Evolutionary conservation across 1,140 invertebrate genomes (phyloP), one percentile per base, ranked within the genome.

Genomic region (Panagrolaimus sp.): DNA sequence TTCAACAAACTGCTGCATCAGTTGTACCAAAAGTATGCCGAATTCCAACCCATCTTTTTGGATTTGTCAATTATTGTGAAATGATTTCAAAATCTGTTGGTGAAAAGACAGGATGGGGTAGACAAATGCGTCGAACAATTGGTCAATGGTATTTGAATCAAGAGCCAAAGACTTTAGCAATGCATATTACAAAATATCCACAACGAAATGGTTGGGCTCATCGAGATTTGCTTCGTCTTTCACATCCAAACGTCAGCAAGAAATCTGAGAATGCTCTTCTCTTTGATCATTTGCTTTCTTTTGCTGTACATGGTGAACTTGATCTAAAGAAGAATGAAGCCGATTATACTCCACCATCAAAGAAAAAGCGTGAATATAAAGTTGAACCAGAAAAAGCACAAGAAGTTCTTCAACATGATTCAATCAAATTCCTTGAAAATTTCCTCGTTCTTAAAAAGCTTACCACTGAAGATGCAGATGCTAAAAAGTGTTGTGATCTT

Each of bases 141-240:
- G 47, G 45, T n/a, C 47, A 72, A 14, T 79, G 78, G 77, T 90
- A 89, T 74, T 79, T 83, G 25, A 84, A 75, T 1, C 86, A 86
- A 70, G 81, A 86, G 25, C 85, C 88, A 3, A 81, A 87, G 74
- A 84, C 86, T 53, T 82, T 90, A 5, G 88, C 88, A 1, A 85
- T 87, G 73, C 87, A 87, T 65, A 84, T 89, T 0, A 89, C 88
- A 1, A 87, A 87, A 79, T 88, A 87, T 42, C 85, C 84, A 71
- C 85, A 86, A 1, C 85, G 88, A 72, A 86, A 89, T 75, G 88
- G 88, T 1, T 89, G 88, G 84, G 87, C 87, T 1, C 89, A 90
- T 78, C 88, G 87, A 70, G 89, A 89, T 73, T 83, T 90, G 8
- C 81, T 90, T 1, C 87, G 88, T 71, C 85, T 90, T 44, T 85